phyloP scores from a whole-genome alignment of 2,797 vertebrate species.

The Alosa sapidissima region DNA sequence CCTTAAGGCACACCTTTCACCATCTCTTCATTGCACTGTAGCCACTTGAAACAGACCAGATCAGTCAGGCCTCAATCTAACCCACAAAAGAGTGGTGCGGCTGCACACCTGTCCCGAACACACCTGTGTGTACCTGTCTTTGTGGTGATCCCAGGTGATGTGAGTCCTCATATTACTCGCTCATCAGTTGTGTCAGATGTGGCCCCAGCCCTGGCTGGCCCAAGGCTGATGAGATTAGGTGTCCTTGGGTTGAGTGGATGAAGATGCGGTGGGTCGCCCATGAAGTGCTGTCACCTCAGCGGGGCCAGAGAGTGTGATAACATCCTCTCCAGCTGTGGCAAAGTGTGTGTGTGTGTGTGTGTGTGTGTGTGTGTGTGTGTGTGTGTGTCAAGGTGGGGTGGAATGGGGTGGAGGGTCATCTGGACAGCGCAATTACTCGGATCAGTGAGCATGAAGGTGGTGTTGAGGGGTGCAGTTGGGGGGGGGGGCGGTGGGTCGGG shows the following conservation, averaged over 20 bases:
- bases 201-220: no score
- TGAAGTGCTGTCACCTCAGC: not conserved
- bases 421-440: conserved; percentile 72
- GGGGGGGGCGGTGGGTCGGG: conserved; percentile 61
- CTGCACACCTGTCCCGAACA: not conserved
- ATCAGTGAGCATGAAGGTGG: conserved; percentile 73
- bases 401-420: conserved; percentile 60
- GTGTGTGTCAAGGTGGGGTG: conserved; percentile 31
- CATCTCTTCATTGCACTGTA: not conserved
- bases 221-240: not conserved
- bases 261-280: not conserved
- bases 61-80: not conserved
- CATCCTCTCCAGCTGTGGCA: conserved; percentile 12
- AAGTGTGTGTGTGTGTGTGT: not conserved
- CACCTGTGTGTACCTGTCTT: not conserved
- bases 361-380: conserved; percentile 30
- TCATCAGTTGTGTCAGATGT: not conserved
- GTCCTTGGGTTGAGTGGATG: not conserved
- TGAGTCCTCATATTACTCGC: not conserved
- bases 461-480: conserved; percentile 55
- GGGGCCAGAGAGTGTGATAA: not conserved
- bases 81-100: not conserved
- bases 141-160: not conserved
- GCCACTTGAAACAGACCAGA: conserved; percentile 14
- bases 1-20: not conserved